Evolutionary conservation across 2,797 vertebrate genomes (phyloP).

Genomic region (Aotus griseimembra): DNA sequence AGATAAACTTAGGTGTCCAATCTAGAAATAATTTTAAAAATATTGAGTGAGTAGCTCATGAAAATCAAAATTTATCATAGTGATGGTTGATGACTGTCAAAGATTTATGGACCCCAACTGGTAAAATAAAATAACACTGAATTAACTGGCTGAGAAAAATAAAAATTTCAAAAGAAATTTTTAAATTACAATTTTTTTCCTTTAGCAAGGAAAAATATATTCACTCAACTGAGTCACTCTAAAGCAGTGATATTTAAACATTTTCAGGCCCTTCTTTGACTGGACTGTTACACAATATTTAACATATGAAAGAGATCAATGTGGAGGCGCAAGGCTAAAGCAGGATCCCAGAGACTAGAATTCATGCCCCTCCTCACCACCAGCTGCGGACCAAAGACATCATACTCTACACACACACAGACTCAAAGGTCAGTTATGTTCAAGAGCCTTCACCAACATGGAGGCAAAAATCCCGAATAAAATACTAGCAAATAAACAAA

Average conservation of each 20-base stretch:
- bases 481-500: background rate
- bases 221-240: background rate
- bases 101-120: background rate
- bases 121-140: background rate
- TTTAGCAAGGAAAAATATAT: background rate
- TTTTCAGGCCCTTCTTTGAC: background rate
- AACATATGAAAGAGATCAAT: background rate
- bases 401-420: background rate
- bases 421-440: background rate
- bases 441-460: background rate
- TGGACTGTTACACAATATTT: background rate
- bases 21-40: background rate
- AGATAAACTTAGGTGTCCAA: background rate
- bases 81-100: background rate
- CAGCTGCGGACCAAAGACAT: too few relatives aligned
- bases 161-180: background rate
- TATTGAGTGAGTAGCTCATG: background rate
- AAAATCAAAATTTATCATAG: background rate
- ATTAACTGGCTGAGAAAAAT: background rate
- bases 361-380: background rate
- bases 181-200: constrained; percentile 3
- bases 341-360: background rate
- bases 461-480: background rate
- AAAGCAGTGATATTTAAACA: background rate
- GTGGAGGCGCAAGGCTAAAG: background rate